These are phyloP conservation scores for Anarhynchus alexandrinus DNA, from an alignment of 2,113 vertebrate species.

Conservation along the genomic window DNA sequence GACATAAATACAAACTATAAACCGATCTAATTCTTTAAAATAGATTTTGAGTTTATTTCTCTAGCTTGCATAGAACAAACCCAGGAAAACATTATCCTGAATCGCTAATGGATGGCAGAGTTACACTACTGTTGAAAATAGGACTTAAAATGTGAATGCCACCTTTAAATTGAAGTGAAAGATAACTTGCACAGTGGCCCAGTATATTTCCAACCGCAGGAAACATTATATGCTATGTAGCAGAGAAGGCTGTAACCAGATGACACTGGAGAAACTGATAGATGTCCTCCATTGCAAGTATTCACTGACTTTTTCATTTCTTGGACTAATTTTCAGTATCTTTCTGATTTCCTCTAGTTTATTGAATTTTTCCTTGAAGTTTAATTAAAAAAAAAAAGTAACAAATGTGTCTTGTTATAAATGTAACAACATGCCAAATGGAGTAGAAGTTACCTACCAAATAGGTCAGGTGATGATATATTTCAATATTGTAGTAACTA, in stretches of 20 bases:
- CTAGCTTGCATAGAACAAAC: not conserved
- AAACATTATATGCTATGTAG: not conserved
- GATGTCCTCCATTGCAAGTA: not conserved
- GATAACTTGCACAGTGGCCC: not conserved
- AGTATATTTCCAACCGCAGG: not conserved
- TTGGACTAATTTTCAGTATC: not conserved
- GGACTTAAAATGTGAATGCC: not conserved
- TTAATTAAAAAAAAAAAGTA: not conserved
- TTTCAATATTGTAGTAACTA: not conserved
- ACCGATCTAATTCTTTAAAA: not conserved
- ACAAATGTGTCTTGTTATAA: not conserved
- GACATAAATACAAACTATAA: not conserved
- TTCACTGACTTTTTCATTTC: not conserved
- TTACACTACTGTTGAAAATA: not conserved
- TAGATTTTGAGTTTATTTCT: not conserved
- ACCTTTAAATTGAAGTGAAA: not conserved
- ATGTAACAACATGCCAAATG: not conserved
- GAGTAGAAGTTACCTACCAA: not conserved
- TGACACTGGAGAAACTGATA: not conserved
- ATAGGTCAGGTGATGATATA: not conserved
- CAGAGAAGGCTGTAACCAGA: not conserved
- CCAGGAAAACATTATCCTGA: not conserved
- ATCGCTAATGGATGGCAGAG: not conserved
- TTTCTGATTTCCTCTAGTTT: not conserved
- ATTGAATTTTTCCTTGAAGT: not conserved